Base-by-base conservation (phyloP, 1,140 invertebrate species). In the Amyelois transitella region DNA sequence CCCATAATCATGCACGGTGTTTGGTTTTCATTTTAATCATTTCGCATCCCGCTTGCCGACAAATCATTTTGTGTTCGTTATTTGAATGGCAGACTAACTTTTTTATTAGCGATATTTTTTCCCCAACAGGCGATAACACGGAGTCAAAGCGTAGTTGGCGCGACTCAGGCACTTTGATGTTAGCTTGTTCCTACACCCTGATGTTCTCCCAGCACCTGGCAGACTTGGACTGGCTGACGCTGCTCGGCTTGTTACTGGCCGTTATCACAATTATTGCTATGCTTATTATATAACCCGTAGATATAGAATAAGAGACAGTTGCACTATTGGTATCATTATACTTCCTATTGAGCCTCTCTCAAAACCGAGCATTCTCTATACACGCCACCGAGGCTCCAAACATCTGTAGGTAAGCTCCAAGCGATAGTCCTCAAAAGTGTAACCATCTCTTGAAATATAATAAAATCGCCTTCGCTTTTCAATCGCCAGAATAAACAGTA, bases 201-300 rank as follows among this genome's bases (percentile, higher is more conserved):
- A 91, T 91, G 89, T 90, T 90, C 82, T 88, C 90, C 58, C 90
- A 91, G 75, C 91, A 92, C 80, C 77, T 92, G 76, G 89, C 89
- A 69, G 90, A 90, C 55, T 72, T 91, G 79, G 93, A 94, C 89
- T 89, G 92, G 81, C 86, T 93, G 77, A 91, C 92, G 71, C 80
- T 93, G 70, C 88, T 93, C 69, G 91, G 92, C 78, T 89, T 94
- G 72, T 77, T 94, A 64, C 90, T 94, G 78, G 92, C 92, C 75
- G 88, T 93, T 69, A 90, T 93, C 71, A 92, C 92, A 62, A 90
- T 94, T 65, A 90, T 93, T 80, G 90, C 90, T 74, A 91, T 92
- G 80, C 81, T 92, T 62, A 79, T 90, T 60, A 75, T 90, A 66
- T 90, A 86, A 79, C 51, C 32, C 55, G 18, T 48, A 48, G 18